phyloP scores from a whole-genome alignment of 1,140 invertebrate species.

The Caenorhabditis tropicalis region DNA sequence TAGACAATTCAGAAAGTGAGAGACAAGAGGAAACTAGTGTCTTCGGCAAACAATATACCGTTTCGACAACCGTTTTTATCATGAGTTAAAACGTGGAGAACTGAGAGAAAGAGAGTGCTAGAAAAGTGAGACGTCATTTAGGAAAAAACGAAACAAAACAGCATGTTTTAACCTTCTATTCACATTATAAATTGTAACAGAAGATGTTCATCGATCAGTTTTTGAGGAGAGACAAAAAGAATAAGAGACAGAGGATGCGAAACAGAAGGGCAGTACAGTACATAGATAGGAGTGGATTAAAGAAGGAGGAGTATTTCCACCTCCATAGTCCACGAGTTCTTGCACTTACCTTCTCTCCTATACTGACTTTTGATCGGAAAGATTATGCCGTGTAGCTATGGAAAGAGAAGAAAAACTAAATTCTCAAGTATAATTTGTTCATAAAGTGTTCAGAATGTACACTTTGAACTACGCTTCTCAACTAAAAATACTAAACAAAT shows the following conservation, averaged over 20 bases:
- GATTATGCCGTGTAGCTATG: too few relatives aligned
- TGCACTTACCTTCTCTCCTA: too few relatives aligned
- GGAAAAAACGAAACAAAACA: neutral
- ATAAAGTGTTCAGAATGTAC: too few relatives aligned
- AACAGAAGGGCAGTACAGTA: neutral
- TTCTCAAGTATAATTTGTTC: too few relatives aligned
- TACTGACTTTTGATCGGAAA: too few relatives aligned
- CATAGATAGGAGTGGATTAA: neutral
- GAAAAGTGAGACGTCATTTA: neutral
- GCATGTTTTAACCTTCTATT: neutral
- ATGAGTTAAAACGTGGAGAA: conserved; percentile 12
- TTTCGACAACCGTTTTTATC: neutral
- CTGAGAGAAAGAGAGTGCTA: neutral
- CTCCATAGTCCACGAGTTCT: too few relatives aligned
- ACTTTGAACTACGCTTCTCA: too few relatives aligned
- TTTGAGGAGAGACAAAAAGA: neutral
- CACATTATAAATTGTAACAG: neutral
- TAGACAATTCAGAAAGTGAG: neutral
- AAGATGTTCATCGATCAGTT: conserved; percentile 9
- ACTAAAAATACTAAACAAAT: too few relatives aligned
- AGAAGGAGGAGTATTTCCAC: neutral
- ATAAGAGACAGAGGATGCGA: neutral
- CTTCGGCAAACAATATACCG: neutral
- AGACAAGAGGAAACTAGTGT: neutral
- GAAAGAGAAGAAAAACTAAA: too few relatives aligned